Conservation (phyloP, 2,888 invertebrate genomes). For the Orthosia incerta region DNA sequence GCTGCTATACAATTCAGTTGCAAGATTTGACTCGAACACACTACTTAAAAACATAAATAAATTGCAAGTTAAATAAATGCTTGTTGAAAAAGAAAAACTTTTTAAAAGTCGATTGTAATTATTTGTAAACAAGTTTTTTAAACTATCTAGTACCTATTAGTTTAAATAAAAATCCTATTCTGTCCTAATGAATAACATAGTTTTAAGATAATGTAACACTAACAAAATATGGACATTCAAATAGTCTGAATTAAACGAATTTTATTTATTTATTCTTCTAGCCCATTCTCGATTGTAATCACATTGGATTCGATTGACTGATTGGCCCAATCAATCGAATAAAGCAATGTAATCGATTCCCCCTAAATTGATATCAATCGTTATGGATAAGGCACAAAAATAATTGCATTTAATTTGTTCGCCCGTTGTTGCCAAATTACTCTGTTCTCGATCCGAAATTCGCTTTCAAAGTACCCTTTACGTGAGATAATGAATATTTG, state of each 20-base stretch:
- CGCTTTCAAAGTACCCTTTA: conserved; percentile 76
- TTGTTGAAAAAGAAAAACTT: no score
- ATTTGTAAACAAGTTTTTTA: no score
- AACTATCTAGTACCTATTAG: neutral
- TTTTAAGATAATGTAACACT: no score
- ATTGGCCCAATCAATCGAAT: conserved; percentile 25
- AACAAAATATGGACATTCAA: no score
- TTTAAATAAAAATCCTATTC: neutral
- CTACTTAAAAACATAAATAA: no score
- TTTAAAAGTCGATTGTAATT: no score
- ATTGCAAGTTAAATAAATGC: no score
- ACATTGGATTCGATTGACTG: neutral
- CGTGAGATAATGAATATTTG: conserved; percentile 88
- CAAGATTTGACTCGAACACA: no score
- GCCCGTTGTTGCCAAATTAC: conserved; percentile 79
- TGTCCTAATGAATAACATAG: no score
- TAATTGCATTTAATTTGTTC: conserved; percentile 74
- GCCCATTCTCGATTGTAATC: conserved; percentile 9
- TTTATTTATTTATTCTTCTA: no score
- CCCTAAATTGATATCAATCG: conserved; percentile 52
- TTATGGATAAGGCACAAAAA: conserved; percentile 58
- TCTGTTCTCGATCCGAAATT: conserved; percentile 68
- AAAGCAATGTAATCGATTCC: conserved; percentile 42
- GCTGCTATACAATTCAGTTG: no score
- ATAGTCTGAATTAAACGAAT: no score